Evolutionary conservation across 2,113 vertebrate genomes (phyloP).

Genomic region (Tautogolabrus adspersus): DNA sequence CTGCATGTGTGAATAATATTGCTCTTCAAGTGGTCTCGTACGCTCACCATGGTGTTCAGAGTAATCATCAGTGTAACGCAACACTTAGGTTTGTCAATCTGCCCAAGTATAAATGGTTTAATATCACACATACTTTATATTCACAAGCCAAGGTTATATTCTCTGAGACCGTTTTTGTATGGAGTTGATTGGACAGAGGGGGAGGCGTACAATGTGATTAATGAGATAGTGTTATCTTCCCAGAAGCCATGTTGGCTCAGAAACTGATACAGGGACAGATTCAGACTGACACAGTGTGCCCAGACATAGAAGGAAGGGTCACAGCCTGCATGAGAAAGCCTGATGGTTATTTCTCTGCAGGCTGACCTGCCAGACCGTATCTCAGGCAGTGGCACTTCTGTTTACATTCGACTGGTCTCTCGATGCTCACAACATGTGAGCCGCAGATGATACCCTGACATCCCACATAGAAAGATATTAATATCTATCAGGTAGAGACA

Average conservation of each 20-base stretch:
- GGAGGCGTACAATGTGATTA: constrained; percentile 49
- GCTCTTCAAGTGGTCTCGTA: not conserved
- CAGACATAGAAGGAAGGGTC: constrained; percentile 65
- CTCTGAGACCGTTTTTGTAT: constrained; percentile 24
- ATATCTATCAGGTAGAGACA: constrained; percentile 45
- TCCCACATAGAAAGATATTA: constrained; percentile 21
- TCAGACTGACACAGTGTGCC: constrained; percentile 67
- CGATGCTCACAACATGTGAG: constrained; percentile 40
- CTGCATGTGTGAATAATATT: not conserved
- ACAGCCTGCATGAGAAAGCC: constrained; percentile 64
- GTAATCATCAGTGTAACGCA: not conserved
- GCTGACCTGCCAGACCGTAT: constrained; percentile 73
- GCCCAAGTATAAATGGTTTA: constrained; percentile 16
- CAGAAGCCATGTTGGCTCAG: constrained; percentile 64
- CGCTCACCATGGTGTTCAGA: not conserved
- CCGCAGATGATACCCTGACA: constrained; percentile 47
- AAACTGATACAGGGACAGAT: constrained; percentile 69
- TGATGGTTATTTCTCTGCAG: constrained; percentile 67
- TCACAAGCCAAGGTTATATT: not conserved
- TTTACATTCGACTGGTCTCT: constrained; percentile 56
- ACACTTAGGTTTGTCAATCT: not conserved
- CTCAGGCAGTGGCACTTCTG: constrained; percentile 59
- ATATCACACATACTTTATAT: constrained; percentile 26
- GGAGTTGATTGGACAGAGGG: constrained; percentile 17
- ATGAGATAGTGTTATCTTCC: constrained; percentile 60